A percentile compares a stretch with the other conserved stretches of the same genome.
Evolutionary conservation across 2,113 vertebrate species (phyloP).

Genomic region (Entomyzon cyanotis): DNA sequence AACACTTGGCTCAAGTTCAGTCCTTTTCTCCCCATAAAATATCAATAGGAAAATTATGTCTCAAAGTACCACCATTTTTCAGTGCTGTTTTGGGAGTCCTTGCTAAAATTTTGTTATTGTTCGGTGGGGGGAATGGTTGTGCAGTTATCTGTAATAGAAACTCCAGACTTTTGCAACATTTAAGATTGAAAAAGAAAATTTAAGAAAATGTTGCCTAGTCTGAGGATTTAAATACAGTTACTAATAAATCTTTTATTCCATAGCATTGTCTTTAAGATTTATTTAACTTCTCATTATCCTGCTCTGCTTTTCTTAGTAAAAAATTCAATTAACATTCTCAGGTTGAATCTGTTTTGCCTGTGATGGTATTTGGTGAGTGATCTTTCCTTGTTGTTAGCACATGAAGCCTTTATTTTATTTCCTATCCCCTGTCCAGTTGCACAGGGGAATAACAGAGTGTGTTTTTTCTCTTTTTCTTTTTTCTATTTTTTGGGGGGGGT

Average conservation of each 20-base stretch:
- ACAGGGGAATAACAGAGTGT: background rate
- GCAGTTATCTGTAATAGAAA: constrained; percentile 4
- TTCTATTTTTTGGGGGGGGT: too few species aligned
- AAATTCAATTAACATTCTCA: background rate
- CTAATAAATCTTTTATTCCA: background rate
- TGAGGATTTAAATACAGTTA: constrained; percentile 1
- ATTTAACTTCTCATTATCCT: background rate
- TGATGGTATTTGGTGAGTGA: background rate
- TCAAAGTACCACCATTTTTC: background rate
- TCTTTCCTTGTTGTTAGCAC: background rate
- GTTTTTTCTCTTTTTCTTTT: background rate
- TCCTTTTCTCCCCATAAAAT: background rate
- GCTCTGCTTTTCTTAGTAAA: too few species aligned
- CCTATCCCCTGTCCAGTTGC: background rate
- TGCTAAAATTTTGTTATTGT: background rate
- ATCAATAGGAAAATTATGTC: background rate
- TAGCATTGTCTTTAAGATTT: background rate
- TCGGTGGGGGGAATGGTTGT: accelerated
- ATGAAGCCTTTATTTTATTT: background rate
- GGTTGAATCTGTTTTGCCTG: background rate
- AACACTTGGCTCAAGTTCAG: background rate
- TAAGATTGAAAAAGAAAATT: background rate
- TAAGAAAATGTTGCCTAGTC: constrained; percentile 25
- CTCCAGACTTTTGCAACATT: background rate
- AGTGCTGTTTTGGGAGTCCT: background rate